Evolutionary conservation across 2,113 vertebrate genomes (phyloP).

Genomic region (Empidonax alnorum): DNA sequence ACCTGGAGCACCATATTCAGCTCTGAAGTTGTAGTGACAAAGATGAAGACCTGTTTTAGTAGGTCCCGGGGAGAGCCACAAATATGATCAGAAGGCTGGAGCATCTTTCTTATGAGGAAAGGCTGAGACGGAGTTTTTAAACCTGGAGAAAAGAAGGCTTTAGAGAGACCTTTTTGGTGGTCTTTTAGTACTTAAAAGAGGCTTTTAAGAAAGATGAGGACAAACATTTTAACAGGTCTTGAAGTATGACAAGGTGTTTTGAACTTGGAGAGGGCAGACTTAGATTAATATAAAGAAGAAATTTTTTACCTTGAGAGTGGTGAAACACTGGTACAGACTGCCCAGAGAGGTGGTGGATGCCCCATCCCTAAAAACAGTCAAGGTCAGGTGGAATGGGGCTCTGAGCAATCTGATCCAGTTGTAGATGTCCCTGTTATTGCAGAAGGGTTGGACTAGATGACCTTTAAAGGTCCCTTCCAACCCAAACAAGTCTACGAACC

Average conservation of each 20-base stretch:
- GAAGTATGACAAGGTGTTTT: background rate
- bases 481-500: background rate
- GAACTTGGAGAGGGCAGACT: background rate
- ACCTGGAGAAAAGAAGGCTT: background rate
- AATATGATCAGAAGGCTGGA: background rate
- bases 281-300: background rate
- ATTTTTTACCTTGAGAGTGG: background rate
- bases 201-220: background rate
- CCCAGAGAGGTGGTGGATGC: background rate
- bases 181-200: background rate
- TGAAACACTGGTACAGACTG: background rate
- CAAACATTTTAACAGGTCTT: background rate
- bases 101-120: background rate
- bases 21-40: background rate
- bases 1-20: background rate
- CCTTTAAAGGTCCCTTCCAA: background rate
- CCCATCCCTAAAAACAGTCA: background rate
- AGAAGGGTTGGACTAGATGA: background rate
- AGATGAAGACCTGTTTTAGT: background rate
- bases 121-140: background rate
- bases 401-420: background rate
- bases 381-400: background rate
- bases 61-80: background rate
- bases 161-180: background rate
- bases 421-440: background rate